Percentiles rank a stretch among this genome's conserved stretches.
phyloP scores from a whole-genome alignment of 2,113 vertebrate genomes.

The Anhinga rufa region DNA sequence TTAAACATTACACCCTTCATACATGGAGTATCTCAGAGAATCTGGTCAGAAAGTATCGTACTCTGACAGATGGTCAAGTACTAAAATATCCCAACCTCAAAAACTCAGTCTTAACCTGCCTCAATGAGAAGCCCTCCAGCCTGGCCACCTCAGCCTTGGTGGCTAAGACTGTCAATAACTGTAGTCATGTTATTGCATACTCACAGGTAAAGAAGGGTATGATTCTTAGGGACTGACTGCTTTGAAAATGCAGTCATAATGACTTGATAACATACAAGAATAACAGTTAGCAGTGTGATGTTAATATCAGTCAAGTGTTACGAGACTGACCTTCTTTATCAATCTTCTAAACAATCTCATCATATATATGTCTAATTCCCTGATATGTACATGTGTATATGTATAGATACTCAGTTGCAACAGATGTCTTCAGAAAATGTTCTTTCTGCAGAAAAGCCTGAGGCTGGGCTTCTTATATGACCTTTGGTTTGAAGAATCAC shows the following conservation, averaged over 20 bases:
- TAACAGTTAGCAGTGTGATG: background rate
- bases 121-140: background rate
- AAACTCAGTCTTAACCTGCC: background rate
- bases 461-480: background rate
- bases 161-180: background rate
- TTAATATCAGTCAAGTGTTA: background rate
- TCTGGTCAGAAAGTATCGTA: background rate
- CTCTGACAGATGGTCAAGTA: background rate
- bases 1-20: background rate
- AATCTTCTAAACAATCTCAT: background rate
- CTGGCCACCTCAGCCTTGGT: background rate
- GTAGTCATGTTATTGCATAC: background rate
- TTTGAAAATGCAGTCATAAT: background rate
- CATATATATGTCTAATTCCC: background rate
- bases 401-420: background rate
- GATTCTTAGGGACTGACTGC: background rate
- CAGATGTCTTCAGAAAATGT: background rate
- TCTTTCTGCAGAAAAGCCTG: background rate
- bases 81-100: background rate
- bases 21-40: background rate
- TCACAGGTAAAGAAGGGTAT: background rate
- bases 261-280: background rate
- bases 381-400: background rate
- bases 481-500: background rate
- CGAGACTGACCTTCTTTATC: background rate